Evolutionary conservation across 2,888 invertebrate genomes (phyloP).

Genomic region (Phoronis australis): DNA sequence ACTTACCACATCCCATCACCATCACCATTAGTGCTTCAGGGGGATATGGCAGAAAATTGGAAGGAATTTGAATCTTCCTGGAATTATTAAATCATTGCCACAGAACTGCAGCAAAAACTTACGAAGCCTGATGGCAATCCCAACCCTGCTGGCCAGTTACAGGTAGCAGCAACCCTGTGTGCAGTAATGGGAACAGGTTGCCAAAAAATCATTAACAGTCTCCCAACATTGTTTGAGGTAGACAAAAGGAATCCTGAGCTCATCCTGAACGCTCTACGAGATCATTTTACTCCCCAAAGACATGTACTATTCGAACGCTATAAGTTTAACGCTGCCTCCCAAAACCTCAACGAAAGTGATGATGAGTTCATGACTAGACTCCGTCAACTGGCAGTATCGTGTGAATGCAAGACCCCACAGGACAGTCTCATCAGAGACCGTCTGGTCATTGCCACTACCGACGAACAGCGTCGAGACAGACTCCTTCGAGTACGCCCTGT

Average conservation of each 20-base stretch:
- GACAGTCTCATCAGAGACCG: conserved; percentile 4
- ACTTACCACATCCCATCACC: too few relatives aligned
- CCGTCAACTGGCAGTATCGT: conserved; percentile 2
- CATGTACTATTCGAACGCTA: not conserved
- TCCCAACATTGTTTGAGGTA: not conserved
- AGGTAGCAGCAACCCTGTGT: too few relatives aligned
- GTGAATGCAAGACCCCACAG: conserved; percentile 2
- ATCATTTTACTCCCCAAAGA: not conserved
- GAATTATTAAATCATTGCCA: too few relatives aligned
- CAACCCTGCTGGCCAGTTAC: not conserved
- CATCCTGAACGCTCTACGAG: not conserved
- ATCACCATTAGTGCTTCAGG: too few relatives aligned
- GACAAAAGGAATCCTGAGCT: not conserved
- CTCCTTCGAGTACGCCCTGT: too few relatives aligned
- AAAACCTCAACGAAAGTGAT: not conserved
- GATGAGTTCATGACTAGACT: conserved; percentile 5
- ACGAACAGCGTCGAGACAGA: too few relatives aligned
- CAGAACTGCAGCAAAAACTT: too few relatives aligned
- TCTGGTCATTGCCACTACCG: conserved; percentile 3
- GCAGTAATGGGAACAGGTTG: not conserved
- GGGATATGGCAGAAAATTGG: too few relatives aligned
- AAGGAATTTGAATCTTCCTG: too few relatives aligned
- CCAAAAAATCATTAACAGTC: not conserved
- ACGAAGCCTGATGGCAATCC: too few relatives aligned
- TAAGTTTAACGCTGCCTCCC: not conserved